phyloP scores from a whole-genome alignment of 2,113 vertebrate species.

The Lophotis ruficrista region DNA sequence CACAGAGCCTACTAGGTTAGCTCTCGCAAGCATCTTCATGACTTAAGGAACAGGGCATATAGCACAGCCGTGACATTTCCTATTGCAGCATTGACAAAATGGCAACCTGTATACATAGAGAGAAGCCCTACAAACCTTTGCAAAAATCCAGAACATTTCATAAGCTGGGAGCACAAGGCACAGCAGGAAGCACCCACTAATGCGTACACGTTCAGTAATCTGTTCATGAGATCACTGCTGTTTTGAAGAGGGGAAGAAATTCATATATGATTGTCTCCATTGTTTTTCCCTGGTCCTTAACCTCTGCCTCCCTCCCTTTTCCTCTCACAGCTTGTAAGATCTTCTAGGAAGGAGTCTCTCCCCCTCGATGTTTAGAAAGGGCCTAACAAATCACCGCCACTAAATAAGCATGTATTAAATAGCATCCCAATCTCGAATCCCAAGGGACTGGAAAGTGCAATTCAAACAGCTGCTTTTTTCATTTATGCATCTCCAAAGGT shows the following conservation, averaged over 20 bases:
- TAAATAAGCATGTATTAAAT: constrained; percentile 48
- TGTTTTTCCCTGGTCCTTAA: not conserved
- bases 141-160: not conserved
- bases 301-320: not conserved
- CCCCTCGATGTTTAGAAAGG: not conserved
- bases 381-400: constrained; percentile 18
- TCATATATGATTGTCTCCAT: not conserved
- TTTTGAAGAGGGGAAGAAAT: not conserved
- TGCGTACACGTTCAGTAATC: not conserved
- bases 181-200: not conserved
- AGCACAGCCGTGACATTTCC: not conserved
- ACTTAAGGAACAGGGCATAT: not conserved
- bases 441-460: constrained; percentile 8
- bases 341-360: not conserved
- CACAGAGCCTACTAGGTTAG: not conserved
- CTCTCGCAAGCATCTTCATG: not conserved
- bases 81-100: not conserved
- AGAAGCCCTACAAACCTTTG: not conserved
- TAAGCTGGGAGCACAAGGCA: not conserved
- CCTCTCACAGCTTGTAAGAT: not conserved
- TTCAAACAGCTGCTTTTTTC: constrained; percentile 55
- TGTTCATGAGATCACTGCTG: not conserved
- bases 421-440: constrained; percentile 14
- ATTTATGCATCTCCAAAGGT: constrained; percentile 56
- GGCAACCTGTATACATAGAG: not conserved